A percentile compares a stretch with the other conserved stretches of the same genome.
These are phyloP conservation scores for Cheumatopsyche charites DNA, from an alignment of 1,140 invertebrate species.

Conservation along the genomic window DNA sequence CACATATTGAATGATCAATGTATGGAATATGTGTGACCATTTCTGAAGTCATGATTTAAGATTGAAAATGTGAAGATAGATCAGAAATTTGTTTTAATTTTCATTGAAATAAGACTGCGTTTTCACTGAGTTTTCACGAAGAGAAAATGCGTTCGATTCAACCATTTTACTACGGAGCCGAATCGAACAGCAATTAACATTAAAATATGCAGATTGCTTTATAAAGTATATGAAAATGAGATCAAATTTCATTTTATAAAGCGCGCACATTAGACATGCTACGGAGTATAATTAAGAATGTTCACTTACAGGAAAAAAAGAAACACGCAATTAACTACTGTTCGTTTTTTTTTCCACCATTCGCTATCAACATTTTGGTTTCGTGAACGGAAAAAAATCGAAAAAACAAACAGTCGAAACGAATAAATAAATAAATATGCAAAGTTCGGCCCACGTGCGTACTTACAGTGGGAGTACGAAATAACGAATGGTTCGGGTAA, in stretches of 20 bases:
- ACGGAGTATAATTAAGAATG: slow-evolving; percentile 32
- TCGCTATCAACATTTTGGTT: neutral
- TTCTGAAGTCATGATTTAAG: too few relatives aligned
- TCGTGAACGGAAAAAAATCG: too few relatives aligned
- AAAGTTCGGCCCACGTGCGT: neutral
- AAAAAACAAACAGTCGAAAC: too few relatives aligned
- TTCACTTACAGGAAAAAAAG: slow-evolving; percentile 5
- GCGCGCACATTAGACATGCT: slow-evolving; percentile 36
- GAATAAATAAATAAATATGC: neutral
- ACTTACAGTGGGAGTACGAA: slow-evolving; percentile 7
- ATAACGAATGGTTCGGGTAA: neutral
- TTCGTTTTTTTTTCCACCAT: slow-evolving; percentile 11
- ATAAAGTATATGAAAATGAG: slow-evolving; percentile 40
- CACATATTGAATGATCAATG: too few relatives aligned
- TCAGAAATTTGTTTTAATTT: too few relatives aligned
- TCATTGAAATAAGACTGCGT: too few relatives aligned
- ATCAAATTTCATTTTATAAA: slow-evolving; percentile 40
- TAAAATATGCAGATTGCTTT: slow-evolving; percentile 40
- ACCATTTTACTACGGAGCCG: slow-evolving; percentile 13
- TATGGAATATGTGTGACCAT: too few relatives aligned
- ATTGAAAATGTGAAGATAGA: too few relatives aligned
- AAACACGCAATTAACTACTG: slow-evolving; percentile 36
- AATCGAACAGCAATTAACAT: slow-evolving; percentile 33
- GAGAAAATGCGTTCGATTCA: neutral
- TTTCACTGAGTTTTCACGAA: too few relatives aligned